Evolutionary conservation across 2,113 vertebrate species (phyloP), one percentile per base, ranked within the genome.

Genomic region (Leiothrix lutea): DNA sequence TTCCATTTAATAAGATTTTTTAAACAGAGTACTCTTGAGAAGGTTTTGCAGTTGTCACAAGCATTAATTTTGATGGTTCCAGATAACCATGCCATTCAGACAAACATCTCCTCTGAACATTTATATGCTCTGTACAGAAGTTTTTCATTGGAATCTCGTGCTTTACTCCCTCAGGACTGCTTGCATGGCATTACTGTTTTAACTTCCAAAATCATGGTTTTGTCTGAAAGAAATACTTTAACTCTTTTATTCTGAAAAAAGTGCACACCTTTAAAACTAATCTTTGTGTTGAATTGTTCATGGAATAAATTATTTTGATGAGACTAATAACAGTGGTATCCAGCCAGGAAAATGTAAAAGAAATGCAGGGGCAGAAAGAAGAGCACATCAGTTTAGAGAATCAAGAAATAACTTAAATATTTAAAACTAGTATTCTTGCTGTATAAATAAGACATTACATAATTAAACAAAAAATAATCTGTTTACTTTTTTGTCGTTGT

Each of bases 361-460:
- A 93, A 94, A 79, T 60, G 20, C 48, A 33, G 62, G 8, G 58
- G 61, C n/a, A 77, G 54, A 72, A 91, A 61, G 80, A 84, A 89
- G 6, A 74, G 8, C 21, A 45, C 19, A 38, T 4, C 10, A 58
- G n/a, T 69, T 92, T 92, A 92, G 24, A 77, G 61, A 92, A 95
- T 53, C 69, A 82, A 95, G 87, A 82, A 95, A 83, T 29, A 92
- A 96, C 83, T 66, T 93, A 97, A 96, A 95, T 96, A 94, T 97
- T 96, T 96, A 89, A 96, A 96, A 92, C n/a, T 92, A 69, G 69
- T 96, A 86, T n/a, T 84, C 48, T 82, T 22, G 16, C 51, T 87
- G 45, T 93, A 66, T 94, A 97, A 95, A 89, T 87, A 96, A 83
- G 31, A 35, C 90, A 86, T 86, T 88, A 67, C 13, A 36, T 9